Evolutionary conservation across 2,888 invertebrate genomes (phyloP), one percentile per base, ranked within the genome.

Genomic region (Bimastos eiseni): DNA sequence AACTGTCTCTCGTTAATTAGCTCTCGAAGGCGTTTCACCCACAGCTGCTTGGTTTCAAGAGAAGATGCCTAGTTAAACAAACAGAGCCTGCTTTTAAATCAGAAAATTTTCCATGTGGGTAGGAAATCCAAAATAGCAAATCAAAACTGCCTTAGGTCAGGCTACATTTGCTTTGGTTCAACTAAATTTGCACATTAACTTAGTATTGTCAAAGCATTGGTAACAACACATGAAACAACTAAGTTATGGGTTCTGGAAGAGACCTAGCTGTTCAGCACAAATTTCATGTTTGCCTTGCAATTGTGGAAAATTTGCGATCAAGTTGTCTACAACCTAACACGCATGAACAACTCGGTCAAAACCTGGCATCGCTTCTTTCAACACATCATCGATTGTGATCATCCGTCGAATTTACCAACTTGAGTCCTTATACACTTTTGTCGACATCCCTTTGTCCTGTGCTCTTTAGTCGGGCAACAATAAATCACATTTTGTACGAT

Each of bases 21-120:
- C 95, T 99, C 98, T 92, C 98, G 96, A 91, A 99, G 96, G 94
- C 98, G 97, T 94, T 98, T 98, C 92, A 99, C 98, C 99, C 99
- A 99, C 86, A 97, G 96, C 95, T 98, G 98, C 95, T 99, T 99
- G 88, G 97, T 97, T 94, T 99, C 98, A 91, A 98, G 96, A 83
- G 97, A 97, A 89, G 97, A 97, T 0, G 98, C 98, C 95, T 98
- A 96, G n/a, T 70, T 70, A n/a, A 55, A 70, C 30, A 70, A 8
- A 70, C 70, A 70, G 70, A 70, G n/a, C 11, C n/a, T 3, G 5
- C n/a, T 17, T 30, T 70, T 70, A 70, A 30, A 8, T n/a, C 55
- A n/a, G n/a, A 70, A 70, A 0, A 70, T 70, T 30, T 30, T 70
- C 70, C 30, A 70, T n/a, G 70, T 13, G n/a, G 70, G 70, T n/a